Evolutionary conservation across 2,888 invertebrate genomes (phyloP), one percentile per base, ranked within the genome.

Genomic region (Beris morrisii): DNA sequence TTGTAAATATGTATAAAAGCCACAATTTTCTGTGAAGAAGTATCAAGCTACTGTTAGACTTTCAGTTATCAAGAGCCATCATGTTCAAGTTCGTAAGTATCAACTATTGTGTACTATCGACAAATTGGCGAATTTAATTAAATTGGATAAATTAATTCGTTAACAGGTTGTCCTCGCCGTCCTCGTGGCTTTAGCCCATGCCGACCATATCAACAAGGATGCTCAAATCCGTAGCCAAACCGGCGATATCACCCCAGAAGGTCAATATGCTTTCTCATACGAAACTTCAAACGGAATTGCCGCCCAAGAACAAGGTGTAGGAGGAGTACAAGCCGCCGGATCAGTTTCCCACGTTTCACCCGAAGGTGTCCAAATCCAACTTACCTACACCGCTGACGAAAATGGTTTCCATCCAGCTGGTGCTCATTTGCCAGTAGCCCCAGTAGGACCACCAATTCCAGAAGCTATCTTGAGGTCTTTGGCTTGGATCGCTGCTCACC

Each of bases 211-310:
- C 31, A 30, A 11, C 4, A 32, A 50, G 38, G 38, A n/a, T 38
- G 58, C 58, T 46, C 46, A 59, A 59, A 48, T 59, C 48, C 58
- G 58, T 9, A 48, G 46, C 58, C 30, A n/a, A 4, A 5, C 31
- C 46, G 46, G 43, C 15, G 58, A 59, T 48, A 48, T 43, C 31
- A 44, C 43, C 31, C 58, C 58, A 64, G 85, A 86, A 68, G 76
- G 81, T 22, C 73, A 75, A 57, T 87, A 78, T 76, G 63, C 73
- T 0, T 85, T 78, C 74, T 65, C 68, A 5, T 87, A 75, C 73
- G 80, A 85, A 71, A 87, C 88, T 70, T 80, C 81, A 13, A 88
- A 88, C 73, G 88, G 87, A 15, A 88, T 88, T 73, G 67, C 75
- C 0, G 85, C 77, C 5, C 82, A 86, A 71, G 86, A 86, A 73